These are phyloP conservation scores for Chelonoidis abingdonii DNA, from an alignment of 2,113 vertebrate species.

Conservation along the genomic window DNA sequence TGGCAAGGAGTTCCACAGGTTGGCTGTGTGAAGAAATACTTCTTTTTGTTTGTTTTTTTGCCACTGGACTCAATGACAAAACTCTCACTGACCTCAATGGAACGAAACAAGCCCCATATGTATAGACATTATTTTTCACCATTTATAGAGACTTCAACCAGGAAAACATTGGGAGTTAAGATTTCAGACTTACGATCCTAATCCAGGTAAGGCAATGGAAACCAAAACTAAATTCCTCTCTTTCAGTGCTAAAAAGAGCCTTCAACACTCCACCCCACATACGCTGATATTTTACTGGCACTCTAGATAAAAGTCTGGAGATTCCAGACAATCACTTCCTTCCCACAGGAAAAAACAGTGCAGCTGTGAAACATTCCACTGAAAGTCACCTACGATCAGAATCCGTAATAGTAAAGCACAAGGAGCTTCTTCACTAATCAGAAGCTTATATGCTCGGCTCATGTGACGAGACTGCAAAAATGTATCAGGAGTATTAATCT, in stretches of 20 bases:
- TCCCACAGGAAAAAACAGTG: background rate
- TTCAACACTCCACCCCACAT: background rate
- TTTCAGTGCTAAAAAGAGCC: background rate
- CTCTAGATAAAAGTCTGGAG: background rate
- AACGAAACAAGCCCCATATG: background rate
- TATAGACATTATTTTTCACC: background rate
- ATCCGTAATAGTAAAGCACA: background rate
- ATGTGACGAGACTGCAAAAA: background rate
- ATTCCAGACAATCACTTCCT: background rate
- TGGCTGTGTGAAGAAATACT: too few relatives aligned
- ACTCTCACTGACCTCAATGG: background rate
- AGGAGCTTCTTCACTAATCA: background rate
- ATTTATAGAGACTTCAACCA: background rate
- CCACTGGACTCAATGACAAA: background rate
- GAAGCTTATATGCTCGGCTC: background rate
- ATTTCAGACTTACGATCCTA: background rate
- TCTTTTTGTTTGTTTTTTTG: too few relatives aligned
- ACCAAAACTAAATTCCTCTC: background rate
- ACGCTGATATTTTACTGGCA: background rate
- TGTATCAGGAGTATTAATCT: background rate
- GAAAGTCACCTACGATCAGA: background rate
- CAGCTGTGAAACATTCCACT: background rate
- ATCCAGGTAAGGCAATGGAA: background rate
- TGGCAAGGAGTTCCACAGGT: too few relatives aligned
- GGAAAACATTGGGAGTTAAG: background rate